Base-by-base conservation (phyloP, 2,888 invertebrate genomes). In the Panzeria rudis region DNA sequence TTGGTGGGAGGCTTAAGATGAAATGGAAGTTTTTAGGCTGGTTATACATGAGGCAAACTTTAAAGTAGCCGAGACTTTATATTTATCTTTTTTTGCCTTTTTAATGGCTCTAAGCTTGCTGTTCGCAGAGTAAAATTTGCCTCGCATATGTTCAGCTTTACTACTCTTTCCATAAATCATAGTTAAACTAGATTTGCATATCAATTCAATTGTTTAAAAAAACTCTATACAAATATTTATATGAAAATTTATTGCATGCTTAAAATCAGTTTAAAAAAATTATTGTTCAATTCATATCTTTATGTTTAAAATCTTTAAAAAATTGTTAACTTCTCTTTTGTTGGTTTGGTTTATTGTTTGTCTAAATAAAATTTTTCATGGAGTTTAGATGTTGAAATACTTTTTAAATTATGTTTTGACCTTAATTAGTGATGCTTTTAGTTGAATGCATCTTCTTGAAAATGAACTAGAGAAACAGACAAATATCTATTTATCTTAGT, bases 371-470 rank as follows among this genome's bases (percentile, higher is more conserved):
- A 76, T 66, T 69, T 56, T 56, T 44, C 41, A 54, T 76, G 50
- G 66, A 11, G 72, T 59, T 75, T 71, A 62, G 17, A 50, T 64
- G 25, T 66, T 75, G 68, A 73, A 77, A 77, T 77, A 62, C 38
- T 47, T 44, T 80, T 85, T 84, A 86, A 87, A 86, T 83, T 86
- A 86, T 87, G 80, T 83, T 77, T 86, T 87, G 87, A 87, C 87
- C 87, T 87, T 87, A 87, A 87, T 87, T 87, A 87, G 87, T 85
- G 59, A 85, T 85, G 84, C 82, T 78, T 86, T 87, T 86, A 87
- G 87, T 86, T 87, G 86, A 87, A 87, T 85, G 81, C 86, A 86
- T 79, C 59, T 75, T 73, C 32, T 69, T 66, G 66, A 9, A 52
- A 71, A 15, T 32, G 35, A 47, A 61, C 0, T 38, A 61, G 54